Evolutionary conservation across 2,888 invertebrate genomes (phyloP).

Genomic region (Mactromeris polynyma): DNA sequence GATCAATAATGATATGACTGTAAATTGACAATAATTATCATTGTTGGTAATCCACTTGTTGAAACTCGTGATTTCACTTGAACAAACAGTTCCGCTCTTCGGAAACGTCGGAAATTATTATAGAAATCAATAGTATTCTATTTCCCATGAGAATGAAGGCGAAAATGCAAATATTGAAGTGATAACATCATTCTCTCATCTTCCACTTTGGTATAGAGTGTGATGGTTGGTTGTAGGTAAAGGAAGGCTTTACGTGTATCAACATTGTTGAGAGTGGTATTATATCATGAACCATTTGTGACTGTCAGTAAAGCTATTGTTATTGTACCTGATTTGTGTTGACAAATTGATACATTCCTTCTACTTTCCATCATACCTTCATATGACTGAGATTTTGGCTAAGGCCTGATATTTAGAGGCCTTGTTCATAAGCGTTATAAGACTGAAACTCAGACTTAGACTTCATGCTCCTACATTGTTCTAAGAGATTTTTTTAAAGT

Average conservation of each 20-base stretch:
- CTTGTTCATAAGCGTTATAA: too few species aligned
- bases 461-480: too few species aligned
- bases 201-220: neutral
- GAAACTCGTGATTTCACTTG: constrained; percentile 31
- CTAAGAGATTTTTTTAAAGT: too few species aligned
- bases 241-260: neutral
- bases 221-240: neutral
- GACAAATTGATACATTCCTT: neutral
- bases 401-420: too few species aligned
- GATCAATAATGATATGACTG: constrained; percentile 32
- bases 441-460: too few species aligned
- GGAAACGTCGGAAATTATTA: neutral
- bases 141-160: constrained; percentile 30
- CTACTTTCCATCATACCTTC: neutral
- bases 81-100: constrained; percentile 16
- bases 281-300: neutral
- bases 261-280: neutral
- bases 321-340: neutral
- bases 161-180: constrained; percentile 38
- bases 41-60: constrained; percentile 24
- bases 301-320: neutral
- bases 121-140: constrained; percentile 42
- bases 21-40: constrained; percentile 30
- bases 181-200: constrained; percentile 43
- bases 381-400: too few species aligned